Base-by-base conservation (phyloP, 1,140 invertebrate species). In the Acromyrmex echinatior region DNA sequence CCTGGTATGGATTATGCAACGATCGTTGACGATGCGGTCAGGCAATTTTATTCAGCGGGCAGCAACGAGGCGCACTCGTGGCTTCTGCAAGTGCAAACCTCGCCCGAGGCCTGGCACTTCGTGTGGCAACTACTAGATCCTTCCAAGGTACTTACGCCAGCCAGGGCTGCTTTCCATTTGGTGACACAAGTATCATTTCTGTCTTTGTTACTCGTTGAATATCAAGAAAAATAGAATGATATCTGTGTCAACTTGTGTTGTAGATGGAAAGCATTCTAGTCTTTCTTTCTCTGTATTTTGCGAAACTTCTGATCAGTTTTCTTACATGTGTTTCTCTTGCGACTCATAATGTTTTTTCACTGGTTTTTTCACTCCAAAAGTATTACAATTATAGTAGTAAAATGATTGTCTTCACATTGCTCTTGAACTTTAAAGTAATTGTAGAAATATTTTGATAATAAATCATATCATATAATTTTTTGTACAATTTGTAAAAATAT, bases 41-140 rank as follows among this genome's bases (percentile, higher is more conserved):
- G 94, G 66, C 93, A 95, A 86, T 96, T 96, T 93, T 96, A 96
- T 92, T 92, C 94, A 9, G 93, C 92, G 25, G 96, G 96, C 88
- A 94, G 95, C 92, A 97, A 97, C 28, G 97, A 98, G 87, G 97
- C 97, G 86, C 98, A 99, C 94, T 95, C 97, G 25, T 98, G 98
- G 97, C 96, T 99, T 45, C 97, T 97, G 63, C 96, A 96, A 81
- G 97, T 97, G 31, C 98, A 99, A 95, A 96, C 96, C 82, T 98
- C 98, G 39, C 96, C 97, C 12, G 97, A 98, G 94, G 98, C 98
- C 45, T 99, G 98, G 98, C 97, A 96, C 88, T 98, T 99, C 95
- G 97, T 98, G 1, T 99, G 98, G 98, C 97, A 98, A 81, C 96
- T 99, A 28, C 96, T 99, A 87, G 96, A 97, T 92, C 96, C 97